Conservation (phyloP, 2,113 vertebrate genomes). For the Zosterops japonicus region DNA sequence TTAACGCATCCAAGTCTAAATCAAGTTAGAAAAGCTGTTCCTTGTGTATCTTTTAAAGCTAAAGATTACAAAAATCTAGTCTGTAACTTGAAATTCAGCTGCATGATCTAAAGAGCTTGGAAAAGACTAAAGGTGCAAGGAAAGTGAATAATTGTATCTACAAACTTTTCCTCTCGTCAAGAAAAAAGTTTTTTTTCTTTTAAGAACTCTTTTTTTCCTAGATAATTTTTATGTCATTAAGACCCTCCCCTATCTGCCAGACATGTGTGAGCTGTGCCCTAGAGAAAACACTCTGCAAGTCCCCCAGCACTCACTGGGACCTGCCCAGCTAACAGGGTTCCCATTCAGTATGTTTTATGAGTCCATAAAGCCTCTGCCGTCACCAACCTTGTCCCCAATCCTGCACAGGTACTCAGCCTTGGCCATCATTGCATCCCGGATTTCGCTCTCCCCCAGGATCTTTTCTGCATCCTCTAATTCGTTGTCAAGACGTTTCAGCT, state of each 20-base stretch:
- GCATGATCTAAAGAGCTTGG: neutral
- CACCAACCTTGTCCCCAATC: constrained; percentile 91
- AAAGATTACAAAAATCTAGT: neutral
- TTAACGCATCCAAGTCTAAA: neutral
- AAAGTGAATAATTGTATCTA: neutral
- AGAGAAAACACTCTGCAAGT: neutral
- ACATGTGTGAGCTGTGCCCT: neutral
- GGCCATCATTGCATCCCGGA: constrained; percentile 96
- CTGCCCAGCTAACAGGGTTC: neutral
- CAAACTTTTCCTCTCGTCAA: neutral
- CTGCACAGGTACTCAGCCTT: constrained; percentile 94
- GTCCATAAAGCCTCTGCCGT: neutral
- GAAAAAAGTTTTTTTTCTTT: neutral
- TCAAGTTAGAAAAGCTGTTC: neutral
- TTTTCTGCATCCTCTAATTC: constrained; percentile 94
- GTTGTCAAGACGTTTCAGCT: constrained; percentile 88
- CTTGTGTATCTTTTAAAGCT: neutral
- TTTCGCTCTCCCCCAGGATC: constrained; percentile 94
- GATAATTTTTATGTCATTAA: neutral
- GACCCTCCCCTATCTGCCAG: neutral
- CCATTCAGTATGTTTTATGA: accelerated
- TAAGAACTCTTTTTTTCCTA: neutral
- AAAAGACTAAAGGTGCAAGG: neutral
- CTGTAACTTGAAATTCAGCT: neutral
- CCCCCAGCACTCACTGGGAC: accelerated